Conservation (phyloP, 2,113 vertebrate genomes). For the Xenopus borealis region DNA sequence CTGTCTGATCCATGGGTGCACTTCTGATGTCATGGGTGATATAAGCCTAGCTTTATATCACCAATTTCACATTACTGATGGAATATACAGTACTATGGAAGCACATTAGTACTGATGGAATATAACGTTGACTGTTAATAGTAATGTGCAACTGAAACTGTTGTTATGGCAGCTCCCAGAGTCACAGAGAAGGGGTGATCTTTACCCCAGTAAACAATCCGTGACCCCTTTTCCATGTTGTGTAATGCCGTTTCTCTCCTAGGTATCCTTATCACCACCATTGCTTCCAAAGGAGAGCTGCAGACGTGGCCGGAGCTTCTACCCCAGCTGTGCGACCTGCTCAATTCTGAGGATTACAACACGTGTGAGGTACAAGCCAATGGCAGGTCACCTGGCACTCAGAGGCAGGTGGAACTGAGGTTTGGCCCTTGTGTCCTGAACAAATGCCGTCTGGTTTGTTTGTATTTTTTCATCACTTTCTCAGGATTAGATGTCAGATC, state of each 20-base stretch:
- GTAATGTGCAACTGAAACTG: too few species aligned
- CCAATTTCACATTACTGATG: too few species aligned
- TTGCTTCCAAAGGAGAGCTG: slow-evolving; percentile 89
- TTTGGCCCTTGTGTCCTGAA: background rate
- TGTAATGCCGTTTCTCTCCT: background rate
- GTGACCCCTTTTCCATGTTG: background rate
- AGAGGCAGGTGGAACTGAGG: background rate
- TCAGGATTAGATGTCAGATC: too few species aligned
- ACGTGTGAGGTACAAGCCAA: slow-evolving; percentile 79
- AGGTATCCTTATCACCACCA: slow-evolving; percentile 95
- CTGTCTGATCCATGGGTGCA: slow-evolving; percentile 53
- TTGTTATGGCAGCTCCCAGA: too few species aligned
- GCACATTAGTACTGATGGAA: too few species aligned
- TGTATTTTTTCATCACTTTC: too few species aligned
- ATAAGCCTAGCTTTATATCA: too few species aligned
- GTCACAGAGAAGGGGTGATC: too few species aligned
- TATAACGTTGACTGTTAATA: too few species aligned
- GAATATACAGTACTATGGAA: too few species aligned
- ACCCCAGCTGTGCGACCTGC: slow-evolving; percentile 90
- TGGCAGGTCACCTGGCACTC: background rate
- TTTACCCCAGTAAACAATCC: too few species aligned
- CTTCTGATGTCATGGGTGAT: too few species aligned
- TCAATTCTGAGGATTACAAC: slow-evolving; percentile 94
- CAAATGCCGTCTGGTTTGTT: background rate
- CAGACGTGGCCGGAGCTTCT: slow-evolving; percentile 92